These are phyloP conservation scores for Pyrrhia umbra DNA, from an alignment of 2,888 invertebrate species.

Conservation along the genomic window DNA sequence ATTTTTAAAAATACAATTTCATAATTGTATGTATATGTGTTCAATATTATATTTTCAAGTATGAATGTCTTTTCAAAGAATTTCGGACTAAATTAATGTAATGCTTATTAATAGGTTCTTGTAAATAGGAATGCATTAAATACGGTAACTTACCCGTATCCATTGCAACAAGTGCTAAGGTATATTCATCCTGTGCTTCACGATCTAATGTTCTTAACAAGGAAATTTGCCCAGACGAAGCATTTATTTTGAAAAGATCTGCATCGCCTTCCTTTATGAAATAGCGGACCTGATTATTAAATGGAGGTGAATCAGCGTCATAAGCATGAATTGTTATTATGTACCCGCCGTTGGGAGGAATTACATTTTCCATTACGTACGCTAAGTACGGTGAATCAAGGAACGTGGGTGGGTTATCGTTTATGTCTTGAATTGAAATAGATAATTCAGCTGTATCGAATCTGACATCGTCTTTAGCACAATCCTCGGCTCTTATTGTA, in stretches of 20 bases:
- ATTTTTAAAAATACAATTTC: too few species aligned
- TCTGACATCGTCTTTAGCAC: constrained; percentile 93
- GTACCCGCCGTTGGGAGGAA: constrained; percentile 94
- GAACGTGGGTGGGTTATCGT: constrained; percentile 98
- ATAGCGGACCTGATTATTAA: constrained; percentile 97
- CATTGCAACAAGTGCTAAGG: constrained; percentile 96
- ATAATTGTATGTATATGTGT: too few species aligned
- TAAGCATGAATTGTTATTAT: constrained; percentile 96
- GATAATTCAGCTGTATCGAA: constrained; percentile 95
- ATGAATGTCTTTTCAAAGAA: too few species aligned
- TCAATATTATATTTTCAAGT: too few species aligned
- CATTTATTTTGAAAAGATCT: constrained; percentile 97
- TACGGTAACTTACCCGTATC: constrained; percentile 95
- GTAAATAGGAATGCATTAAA: too few species aligned
- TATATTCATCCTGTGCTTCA: constrained; percentile 95
- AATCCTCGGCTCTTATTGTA: constrained; percentile 96
- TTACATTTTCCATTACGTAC: constrained; percentile 97
- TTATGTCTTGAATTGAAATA: constrained; percentile 96
- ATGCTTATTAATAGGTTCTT: too few species aligned
- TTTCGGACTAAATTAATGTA: too few species aligned
- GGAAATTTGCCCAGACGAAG: constrained; percentile 97
- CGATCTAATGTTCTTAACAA: constrained; percentile 95
- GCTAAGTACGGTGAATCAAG: constrained; percentile 98
- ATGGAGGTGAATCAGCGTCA: constrained; percentile 97
- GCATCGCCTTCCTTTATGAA: constrained; percentile 98